These are phyloP conservation scores for Molanna angustata DNA, from an alignment of 2,888 invertebrate genomes.

Conservation along the genomic window DNA sequence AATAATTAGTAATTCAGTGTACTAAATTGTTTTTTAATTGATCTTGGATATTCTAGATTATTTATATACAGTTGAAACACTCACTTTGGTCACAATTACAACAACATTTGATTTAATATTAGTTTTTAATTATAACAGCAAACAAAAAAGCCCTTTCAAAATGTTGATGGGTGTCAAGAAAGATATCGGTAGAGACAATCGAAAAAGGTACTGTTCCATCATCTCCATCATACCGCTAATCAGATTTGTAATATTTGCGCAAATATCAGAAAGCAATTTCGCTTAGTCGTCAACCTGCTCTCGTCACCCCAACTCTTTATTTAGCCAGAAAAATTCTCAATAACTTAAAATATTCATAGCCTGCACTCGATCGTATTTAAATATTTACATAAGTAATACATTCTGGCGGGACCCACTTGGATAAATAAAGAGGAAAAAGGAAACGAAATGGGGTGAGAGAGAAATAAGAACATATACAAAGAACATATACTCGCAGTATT, in stretches of 20 bases:
- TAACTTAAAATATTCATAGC: slow-evolving; percentile 58
- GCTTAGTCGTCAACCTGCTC: slow-evolving; percentile 15
- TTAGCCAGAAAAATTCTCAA: slow-evolving; percentile 29
- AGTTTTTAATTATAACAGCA: too few relatives aligned
- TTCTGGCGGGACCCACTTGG: slow-evolving; percentile 32
- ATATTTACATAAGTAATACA: slow-evolving; percentile 60
- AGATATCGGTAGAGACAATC: too few relatives aligned
- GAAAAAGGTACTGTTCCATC: too few relatives aligned
- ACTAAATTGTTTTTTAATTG: too few relatives aligned
- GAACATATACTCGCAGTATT: slow-evolving; percentile 32
- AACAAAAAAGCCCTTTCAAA: too few relatives aligned
- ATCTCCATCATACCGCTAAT: slow-evolving; percentile 3
- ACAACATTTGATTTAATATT: too few relatives aligned
- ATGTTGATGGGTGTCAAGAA: too few relatives aligned
- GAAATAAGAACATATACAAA: slow-evolving; percentile 34
- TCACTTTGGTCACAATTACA: too few relatives aligned
- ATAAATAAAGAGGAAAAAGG: slow-evolving; percentile 32
- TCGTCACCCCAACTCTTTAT: slow-evolving; percentile 27
- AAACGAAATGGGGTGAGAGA: too few relatives aligned
- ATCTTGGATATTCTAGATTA: too few relatives aligned
- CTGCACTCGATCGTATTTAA: slow-evolving; percentile 60
- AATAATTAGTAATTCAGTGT: too few relatives aligned
- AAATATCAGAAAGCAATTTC: slow-evolving; percentile 22
- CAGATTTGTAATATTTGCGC: slow-evolving; percentile 14
- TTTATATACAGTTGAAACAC: too few relatives aligned